phyloP scores from a whole-genome alignment of 2,888 invertebrate genomes.

The Drosophila yooni region DNA sequence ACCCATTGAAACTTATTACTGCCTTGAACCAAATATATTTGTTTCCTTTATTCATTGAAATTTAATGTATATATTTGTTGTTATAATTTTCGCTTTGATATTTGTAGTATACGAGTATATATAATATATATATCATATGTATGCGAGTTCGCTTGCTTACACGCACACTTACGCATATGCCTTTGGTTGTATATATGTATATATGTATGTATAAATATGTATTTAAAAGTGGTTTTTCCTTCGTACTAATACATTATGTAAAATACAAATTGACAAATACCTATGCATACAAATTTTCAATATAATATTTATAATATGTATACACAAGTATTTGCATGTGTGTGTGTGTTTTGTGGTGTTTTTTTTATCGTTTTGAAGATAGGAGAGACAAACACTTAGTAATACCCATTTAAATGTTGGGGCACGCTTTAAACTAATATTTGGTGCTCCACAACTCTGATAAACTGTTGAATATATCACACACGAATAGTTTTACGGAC shows the following conservation, averaged over 20 bases:
- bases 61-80: slow-evolving; percentile 55
- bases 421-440: slow-evolving; percentile 14
- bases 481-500: background rate
- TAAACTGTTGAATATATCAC: slow-evolving; percentile 9
- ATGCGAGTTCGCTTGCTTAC: slow-evolving; percentile 21
- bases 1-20: background rate
- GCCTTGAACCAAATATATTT: slow-evolving; percentile 43
- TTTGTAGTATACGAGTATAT: slow-evolving; percentile 45
- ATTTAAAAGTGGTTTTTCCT: slow-evolving; percentile 38
- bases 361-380: background rate
- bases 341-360: background rate
- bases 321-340: slow-evolving; percentile 7
- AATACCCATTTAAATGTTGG: slow-evolving; percentile 10
- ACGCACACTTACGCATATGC: slow-evolving; percentile 18
- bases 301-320: background rate
- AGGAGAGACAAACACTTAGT: slow-evolving; percentile 3
- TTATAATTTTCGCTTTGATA: slow-evolving; percentile 45
- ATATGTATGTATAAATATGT: slow-evolving; percentile 27
- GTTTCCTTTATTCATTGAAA: slow-evolving; percentile 49
- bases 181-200: slow-evolving; percentile 2
- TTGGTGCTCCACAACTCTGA: slow-evolving; percentile 21
- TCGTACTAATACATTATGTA: slow-evolving; percentile 17
- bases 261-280: slow-evolving; percentile 38
- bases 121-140: slow-evolving; percentile 31
- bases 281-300: slow-evolving; percentile 8